Base-by-base conservation (phyloP, 2,888 invertebrate genomes). In the Lissonota sp. region DNA sequence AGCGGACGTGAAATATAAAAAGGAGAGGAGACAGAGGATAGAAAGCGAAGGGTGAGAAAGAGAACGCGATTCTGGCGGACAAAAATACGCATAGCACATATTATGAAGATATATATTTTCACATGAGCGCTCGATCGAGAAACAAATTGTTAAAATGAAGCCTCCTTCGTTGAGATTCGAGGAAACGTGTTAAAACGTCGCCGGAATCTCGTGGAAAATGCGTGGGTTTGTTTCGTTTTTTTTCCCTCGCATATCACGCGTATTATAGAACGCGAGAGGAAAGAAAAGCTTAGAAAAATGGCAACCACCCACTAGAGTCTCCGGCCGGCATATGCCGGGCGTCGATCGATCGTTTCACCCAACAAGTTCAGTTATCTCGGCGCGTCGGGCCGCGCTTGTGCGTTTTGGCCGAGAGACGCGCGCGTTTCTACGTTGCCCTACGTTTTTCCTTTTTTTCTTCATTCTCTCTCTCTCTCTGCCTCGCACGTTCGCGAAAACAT, bases 291-390 rank as follows among this genome's bases (percentile, higher is more conserved):
- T 58, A 73, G 55, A 72, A 83, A 83, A 78, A 79, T 81, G 77
- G 77, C 66, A 82, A 71, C 83, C 79, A 80, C 82, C 78, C 78
- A 84, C 82, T 1, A 26, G 69, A 71, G 72, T 64, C 53, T 44
- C n/a, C n/a, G n/a, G 16, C n/a, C 62, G 60, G 16, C 62, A 62
- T 40, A 16, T 44, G 72, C 79, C 84, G 79, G 69, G 63, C 76
- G 62, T 75, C 78, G 76, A 82, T 84, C 82, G 82, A 83, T 80
- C 73, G 79, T 39, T 70, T 53, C 51, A 26, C 16, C 39, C 53
- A 39, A 63, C 46, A 16, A 44, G 49, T 75, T 78, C 58, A 72
- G 79, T 82, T 82, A 79, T 82, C 81, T 79, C 75, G 74, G 66
- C 55, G 75, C 74, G 81, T 62, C 71, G 63, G 12, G 71, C 51